phyloP scores from a whole-genome alignment of 2,888 invertebrate genomes.

The Eupithecia insigniata region DNA sequence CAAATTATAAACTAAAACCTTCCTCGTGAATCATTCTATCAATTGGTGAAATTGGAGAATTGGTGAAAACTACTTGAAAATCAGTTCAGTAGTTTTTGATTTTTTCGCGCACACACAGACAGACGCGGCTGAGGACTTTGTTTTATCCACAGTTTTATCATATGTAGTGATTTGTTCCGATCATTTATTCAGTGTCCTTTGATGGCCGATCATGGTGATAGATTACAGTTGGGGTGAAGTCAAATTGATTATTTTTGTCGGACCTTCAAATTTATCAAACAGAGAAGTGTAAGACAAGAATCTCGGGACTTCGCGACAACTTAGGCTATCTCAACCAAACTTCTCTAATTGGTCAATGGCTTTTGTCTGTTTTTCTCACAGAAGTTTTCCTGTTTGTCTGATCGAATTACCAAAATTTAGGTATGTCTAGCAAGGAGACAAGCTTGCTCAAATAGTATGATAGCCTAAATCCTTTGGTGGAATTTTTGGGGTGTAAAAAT shows the following conservation, averaged over 20 bases:
- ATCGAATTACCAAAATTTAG: neutral
- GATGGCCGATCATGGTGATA: constrained; percentile 22
- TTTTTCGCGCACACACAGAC: too few species aligned
- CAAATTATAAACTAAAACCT: too few species aligned
- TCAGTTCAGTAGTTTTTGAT: too few species aligned
- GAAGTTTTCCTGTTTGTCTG: neutral
- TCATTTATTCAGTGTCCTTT: constrained; percentile 30
- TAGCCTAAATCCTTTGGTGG: too few species aligned
- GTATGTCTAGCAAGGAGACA: neutral
- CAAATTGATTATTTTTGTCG: constrained; percentile 21
- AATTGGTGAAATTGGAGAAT: too few species aligned
- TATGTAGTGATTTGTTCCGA: too few species aligned
- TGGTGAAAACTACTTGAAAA: too few species aligned
- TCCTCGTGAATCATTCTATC: too few species aligned
- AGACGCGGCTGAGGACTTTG: too few species aligned
- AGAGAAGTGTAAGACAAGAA: neutral
- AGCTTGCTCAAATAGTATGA: neutral
- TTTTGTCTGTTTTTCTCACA: neutral
- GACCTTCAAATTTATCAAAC: neutral
- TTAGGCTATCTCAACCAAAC: neutral
- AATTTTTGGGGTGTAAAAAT: too few species aligned
- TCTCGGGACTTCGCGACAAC: neutral
- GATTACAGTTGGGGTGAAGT: constrained; percentile 20
- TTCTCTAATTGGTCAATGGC: neutral
- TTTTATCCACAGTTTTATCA: too few species aligned